These are phyloP conservation scores for Crotalus helleri DNA, from an alignment of 2,113 vertebrate genomes.

Conservation along the genomic window DNA sequence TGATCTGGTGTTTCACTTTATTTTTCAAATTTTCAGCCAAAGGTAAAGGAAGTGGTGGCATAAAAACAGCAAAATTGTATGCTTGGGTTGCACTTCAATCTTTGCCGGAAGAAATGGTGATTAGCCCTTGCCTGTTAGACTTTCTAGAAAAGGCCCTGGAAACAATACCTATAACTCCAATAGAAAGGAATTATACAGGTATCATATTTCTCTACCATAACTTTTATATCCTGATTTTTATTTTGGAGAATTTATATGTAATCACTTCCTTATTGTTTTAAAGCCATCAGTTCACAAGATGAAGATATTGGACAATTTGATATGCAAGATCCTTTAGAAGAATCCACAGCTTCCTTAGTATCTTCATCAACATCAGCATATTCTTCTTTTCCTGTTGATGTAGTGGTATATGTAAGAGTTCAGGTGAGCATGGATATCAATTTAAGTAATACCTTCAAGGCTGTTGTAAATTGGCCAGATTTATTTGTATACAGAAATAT, in stretches of 20 bases:
- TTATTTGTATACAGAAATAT: background rate
- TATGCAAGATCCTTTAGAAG: slow-evolving; percentile 88
- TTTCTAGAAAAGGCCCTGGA: slow-evolving; percentile 97
- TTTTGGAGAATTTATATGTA: background rate
- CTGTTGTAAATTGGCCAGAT: background rate
- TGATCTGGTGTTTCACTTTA: background rate
- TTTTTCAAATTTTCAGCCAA: slow-evolving; percentile 79
- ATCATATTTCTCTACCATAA: background rate
- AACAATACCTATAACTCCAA: slow-evolving; percentile 96
- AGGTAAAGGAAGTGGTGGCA: slow-evolving; percentile 86
- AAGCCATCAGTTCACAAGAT: slow-evolving; percentile 88
- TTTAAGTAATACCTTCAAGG: background rate
- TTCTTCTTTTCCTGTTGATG: slow-evolving; percentile 96
- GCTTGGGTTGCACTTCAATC: slow-evolving; percentile 98
- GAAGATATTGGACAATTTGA: slow-evolving; percentile 97
- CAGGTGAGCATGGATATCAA: slow-evolving; percentile 76
- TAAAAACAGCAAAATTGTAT: slow-evolving; percentile 95
- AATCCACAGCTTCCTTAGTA: slow-evolving; percentile 91
- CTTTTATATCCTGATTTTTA: background rate
- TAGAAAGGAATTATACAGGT: slow-evolving; percentile 90
- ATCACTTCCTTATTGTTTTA: slow-evolving; percentile 48
- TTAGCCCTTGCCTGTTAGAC: slow-evolving; percentile 93
- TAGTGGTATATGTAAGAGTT: slow-evolving; percentile 96
- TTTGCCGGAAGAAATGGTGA: slow-evolving; percentile 97
- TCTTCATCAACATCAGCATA: slow-evolving; percentile 92